Evolutionary conservation across 92 coral and sea anemone genomes (phyloP).

Genomic region (Phenganax stokvisi): DNA sequence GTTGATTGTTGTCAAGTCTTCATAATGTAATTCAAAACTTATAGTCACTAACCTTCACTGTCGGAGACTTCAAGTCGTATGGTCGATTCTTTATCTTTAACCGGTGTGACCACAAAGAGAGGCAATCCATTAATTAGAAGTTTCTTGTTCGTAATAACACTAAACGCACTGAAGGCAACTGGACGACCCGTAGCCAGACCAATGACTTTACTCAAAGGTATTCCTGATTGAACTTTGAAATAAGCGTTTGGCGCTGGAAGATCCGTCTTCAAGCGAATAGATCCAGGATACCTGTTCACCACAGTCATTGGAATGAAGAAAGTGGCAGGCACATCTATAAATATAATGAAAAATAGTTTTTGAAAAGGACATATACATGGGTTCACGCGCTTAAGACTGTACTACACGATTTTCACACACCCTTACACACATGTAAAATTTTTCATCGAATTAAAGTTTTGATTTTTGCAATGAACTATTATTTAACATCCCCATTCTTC

Average conservation of each 20-base stretch:
- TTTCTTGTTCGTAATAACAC: slow-evolving; percentile 4
- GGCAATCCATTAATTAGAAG: slow-evolving; percentile 27
- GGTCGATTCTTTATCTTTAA: background rate
- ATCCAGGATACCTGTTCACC: slow-evolving; percentile 17
- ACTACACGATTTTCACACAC: no score
- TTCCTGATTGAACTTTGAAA: slow-evolving; percentile 21
- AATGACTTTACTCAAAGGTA: slow-evolving; percentile 4
- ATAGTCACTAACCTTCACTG: background rate
- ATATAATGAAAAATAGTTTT: background rate
- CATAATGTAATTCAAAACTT: background rate
- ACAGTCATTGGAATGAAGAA: slow-evolving; percentile 15
- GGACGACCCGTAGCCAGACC: background rate
- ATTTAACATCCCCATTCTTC: no score
- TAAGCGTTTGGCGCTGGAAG: slow-evolving; percentile 12
- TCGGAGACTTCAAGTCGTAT: slow-evolving; percentile 2
- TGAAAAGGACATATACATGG: background rate
- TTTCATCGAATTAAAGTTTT: no score
- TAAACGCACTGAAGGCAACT: slow-evolving; percentile 21
- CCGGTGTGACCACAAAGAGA: slow-evolving; percentile 17
- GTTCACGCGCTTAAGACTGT: no score
- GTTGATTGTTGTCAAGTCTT: slow-evolving; percentile 1
- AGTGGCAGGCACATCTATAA: background rate
- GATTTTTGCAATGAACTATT: no score
- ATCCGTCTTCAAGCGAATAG: slow-evolving; percentile 31
- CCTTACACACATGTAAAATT: no score